Conservation (phyloP, 2,888 invertebrate species). For the Brenthis hecate region DNA sequence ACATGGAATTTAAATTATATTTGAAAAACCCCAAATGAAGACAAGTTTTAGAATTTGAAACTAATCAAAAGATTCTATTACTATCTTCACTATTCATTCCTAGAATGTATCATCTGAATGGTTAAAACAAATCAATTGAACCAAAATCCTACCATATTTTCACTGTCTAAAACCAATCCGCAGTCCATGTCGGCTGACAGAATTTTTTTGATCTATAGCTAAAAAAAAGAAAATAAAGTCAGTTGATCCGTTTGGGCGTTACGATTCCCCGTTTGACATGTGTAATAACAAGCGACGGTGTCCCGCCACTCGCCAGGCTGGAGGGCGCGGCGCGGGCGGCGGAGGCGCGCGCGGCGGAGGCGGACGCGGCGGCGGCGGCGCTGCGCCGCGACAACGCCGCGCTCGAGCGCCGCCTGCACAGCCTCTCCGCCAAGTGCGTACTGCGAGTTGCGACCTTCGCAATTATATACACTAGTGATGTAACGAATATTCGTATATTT, state of each 20-base stretch:
- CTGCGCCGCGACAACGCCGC: constrained; percentile 85
- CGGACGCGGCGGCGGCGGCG: constrained; percentile 74
- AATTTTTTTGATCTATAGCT: too few relatives aligned
- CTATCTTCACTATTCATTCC: neutral
- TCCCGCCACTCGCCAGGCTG: constrained; percentile 54
- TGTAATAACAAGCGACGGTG: neutral
- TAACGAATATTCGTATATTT: too few relatives aligned
- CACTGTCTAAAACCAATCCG: too few relatives aligned
- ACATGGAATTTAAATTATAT: too few relatives aligned
- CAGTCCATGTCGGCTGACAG: too few relatives aligned
- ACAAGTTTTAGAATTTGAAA: constrained; percentile 30
- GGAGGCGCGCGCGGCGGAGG: constrained; percentile 74
- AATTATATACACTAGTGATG: too few relatives aligned
- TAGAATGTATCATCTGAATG: too few relatives aligned
- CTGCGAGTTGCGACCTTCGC: neutral
- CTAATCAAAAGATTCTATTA: neutral
- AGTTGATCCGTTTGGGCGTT: too few relatives aligned
- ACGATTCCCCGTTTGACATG: neutral
- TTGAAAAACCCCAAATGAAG: too few relatives aligned
- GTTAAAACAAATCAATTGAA: too few relatives aligned
- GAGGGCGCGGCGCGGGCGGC: constrained; percentile 81
- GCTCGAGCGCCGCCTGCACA: constrained; percentile 86
- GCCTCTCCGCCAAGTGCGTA: constrained; percentile 83
- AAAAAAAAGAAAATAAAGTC: too few relatives aligned
- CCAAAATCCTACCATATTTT: too few relatives aligned